A percentile compares a stretch with the other conserved stretches of the same genome.
phyloP scores from a whole-genome alignment of 1,140 invertebrate genomes.

The Drosophila virilis region DNA sequence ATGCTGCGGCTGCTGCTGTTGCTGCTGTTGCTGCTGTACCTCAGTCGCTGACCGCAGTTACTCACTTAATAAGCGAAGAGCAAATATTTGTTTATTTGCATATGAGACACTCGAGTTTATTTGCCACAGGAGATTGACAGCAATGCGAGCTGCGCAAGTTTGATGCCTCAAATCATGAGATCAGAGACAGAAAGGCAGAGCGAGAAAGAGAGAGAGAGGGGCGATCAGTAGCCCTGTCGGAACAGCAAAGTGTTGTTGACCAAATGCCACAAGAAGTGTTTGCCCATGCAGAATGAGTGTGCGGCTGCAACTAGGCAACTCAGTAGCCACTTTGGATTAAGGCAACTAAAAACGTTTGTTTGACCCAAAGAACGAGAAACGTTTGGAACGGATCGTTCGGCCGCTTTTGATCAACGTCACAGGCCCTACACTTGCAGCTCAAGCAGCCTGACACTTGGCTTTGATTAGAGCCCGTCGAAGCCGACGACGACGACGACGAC shows the following conservation, averaged over 20 bases:
- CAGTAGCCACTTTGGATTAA: constrained; percentile 81
- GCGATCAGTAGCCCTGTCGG: constrained; percentile 59
- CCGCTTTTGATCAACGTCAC: constrained; percentile 64
- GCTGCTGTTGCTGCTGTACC: constrained; percentile 32
- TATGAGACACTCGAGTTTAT: constrained; percentile 77
- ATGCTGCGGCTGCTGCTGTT: constrained; percentile 36
- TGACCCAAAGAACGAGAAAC: constrained; percentile 65
- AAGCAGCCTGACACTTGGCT: constrained; percentile 53
- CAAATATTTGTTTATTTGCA: constrained; percentile 78
- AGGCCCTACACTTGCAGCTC: constrained; percentile 73
- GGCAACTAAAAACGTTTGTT: constrained; percentile 62
- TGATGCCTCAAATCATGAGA: constrained; percentile 53
- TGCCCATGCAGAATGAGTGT: constrained; percentile 44
- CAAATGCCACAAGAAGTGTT: constrained; percentile 67
- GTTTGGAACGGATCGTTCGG: constrained; percentile 31
- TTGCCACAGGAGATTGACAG: constrained; percentile 81
- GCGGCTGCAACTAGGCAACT: constrained; percentile 58
- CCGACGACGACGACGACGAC: constrained; percentile 11
- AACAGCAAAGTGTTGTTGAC: constrained; percentile 56
- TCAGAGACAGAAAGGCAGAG: constrained; percentile 12
- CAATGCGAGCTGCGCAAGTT: constrained; percentile 42
- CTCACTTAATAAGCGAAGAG: constrained; percentile 80
- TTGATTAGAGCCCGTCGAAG: constrained; percentile 63
- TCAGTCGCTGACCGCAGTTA: constrained; percentile 66
- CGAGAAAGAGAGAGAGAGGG: constrained; percentile 1